These are phyloP conservation scores for Metacarcinus magister DNA, from an alignment of 2,888 invertebrate genomes.

Conservation along the genomic window DNA sequence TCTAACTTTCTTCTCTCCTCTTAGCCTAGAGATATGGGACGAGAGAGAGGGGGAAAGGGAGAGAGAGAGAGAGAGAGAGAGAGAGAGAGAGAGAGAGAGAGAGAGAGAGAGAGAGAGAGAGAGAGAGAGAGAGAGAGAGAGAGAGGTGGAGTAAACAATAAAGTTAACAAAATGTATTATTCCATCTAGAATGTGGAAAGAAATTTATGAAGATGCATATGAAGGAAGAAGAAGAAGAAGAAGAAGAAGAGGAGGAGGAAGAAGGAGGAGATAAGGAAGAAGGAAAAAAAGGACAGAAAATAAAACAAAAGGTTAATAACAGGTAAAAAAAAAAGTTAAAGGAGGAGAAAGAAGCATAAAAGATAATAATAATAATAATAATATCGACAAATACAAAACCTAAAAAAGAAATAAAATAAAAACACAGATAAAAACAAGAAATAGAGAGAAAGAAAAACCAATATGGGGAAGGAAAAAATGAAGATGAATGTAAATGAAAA, in stretches of 20 bases:
- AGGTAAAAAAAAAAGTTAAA: too few relatives aligned
- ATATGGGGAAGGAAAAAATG: not conserved
- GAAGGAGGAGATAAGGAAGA: too few relatives aligned
- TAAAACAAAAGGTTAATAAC: too few relatives aligned
- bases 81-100: slow-evolving; percentile 29
- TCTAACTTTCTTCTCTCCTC: not conserved
- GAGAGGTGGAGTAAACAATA: not conserved
- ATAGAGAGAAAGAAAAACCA: too few relatives aligned
- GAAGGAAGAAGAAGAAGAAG: not conserved
- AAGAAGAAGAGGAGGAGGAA: not conserved
- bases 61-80: slow-evolving; percentile 35
- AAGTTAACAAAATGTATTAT: too few relatives aligned
- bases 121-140: not conserved
- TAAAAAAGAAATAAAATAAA: too few relatives aligned
- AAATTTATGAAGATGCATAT: not conserved
- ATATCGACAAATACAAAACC: too few relatives aligned
- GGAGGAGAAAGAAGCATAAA: too few relatives aligned
- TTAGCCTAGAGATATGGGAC: not conserved
- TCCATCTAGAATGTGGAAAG: not conserved
- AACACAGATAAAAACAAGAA: too few relatives aligned
- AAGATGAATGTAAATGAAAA: not conserved
- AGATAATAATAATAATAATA: too few relatives aligned
- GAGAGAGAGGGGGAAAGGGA: not conserved
- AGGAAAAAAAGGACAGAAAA: not conserved
- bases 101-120: not conserved